Evolutionary conservation across 2,888 invertebrate species (phyloP).

Genomic region (Apantesis nais): DNA sequence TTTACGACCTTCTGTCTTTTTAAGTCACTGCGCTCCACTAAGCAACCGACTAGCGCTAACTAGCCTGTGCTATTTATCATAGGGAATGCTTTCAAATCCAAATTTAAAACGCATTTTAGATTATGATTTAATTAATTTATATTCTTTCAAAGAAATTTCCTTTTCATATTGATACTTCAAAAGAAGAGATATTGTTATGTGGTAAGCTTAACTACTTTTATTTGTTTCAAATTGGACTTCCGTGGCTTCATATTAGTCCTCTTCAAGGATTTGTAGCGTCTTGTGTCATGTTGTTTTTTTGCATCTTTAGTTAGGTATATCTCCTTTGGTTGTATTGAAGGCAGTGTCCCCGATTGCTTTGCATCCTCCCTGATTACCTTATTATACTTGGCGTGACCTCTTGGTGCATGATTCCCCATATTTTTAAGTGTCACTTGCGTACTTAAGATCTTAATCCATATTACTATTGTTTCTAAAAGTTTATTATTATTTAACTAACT

Average conservation of each 20-base stretch:
- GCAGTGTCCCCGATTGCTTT: conserved; percentile 86
- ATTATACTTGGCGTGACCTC: conserved; percentile 85
- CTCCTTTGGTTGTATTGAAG: conserved; percentile 85
- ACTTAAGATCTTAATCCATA: conserved; percentile 55
- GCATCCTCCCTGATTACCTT: conserved; percentile 78
- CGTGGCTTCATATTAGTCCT: conserved; percentile 70
- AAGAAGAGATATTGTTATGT: conserved; percentile 66
- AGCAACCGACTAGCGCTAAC: conserved; percentile 63
- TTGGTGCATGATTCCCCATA: conserved; percentile 83
- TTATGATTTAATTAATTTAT: conserved; percentile 60
- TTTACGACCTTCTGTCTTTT: conserved; percentile 12
- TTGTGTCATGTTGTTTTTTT: conserved; percentile 73
- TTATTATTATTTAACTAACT: conserved; percentile 62
- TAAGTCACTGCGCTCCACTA: conserved; percentile 11
- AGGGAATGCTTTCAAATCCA: conserved; percentile 69
- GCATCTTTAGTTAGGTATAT: conserved; percentile 68
- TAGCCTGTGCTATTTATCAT: conserved; percentile 57
- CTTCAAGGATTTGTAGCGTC: conserved; percentile 65
- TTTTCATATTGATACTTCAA: conserved; percentile 63
- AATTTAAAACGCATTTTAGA: conserved; percentile 61
- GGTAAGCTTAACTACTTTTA: conserved; percentile 71
- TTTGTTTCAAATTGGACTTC: conserved; percentile 59
- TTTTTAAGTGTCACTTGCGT: conserved; percentile 67
- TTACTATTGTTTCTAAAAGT: conserved; percentile 53
- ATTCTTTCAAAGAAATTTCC: conserved; percentile 59